Conservation (phyloP, 2,888 invertebrate genomes). For the Folsomia candida region DNA sequence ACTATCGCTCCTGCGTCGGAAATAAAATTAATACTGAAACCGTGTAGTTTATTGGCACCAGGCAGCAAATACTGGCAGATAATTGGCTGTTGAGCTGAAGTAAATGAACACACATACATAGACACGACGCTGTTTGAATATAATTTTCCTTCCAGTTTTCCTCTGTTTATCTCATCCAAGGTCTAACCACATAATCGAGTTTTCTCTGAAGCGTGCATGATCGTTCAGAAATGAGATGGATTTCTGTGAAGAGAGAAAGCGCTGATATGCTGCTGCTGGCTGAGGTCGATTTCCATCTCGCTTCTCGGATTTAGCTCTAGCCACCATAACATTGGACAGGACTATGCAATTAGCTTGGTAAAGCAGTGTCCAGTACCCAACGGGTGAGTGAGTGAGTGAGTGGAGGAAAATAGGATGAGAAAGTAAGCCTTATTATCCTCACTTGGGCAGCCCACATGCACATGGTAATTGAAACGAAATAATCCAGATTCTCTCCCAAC, state of each 20-base stretch:
- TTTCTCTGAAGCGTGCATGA: background rate
- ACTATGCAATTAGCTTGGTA: background rate
- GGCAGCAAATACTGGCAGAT: too few relatives aligned
- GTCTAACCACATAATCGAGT: background rate
- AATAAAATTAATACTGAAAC: too few relatives aligned
- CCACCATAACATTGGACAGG: background rate
- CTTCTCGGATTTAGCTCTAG: too few relatives aligned
- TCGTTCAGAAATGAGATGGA: background rate
- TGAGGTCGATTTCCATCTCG: background rate
- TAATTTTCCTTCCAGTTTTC: background rate
- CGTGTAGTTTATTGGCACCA: too few relatives aligned
- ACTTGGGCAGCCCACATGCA: background rate
- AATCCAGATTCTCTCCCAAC: background rate
- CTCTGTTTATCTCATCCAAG: background rate
- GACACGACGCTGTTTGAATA: too few relatives aligned
- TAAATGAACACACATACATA: too few relatives aligned
- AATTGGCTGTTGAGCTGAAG: too few relatives aligned
- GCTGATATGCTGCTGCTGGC: too few relatives aligned
- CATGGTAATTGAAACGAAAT: slow-evolving; percentile 5
- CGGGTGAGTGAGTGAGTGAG: background rate
- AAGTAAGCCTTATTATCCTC: background rate
- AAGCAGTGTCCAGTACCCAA: background rate
- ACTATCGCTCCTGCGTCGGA: too few relatives aligned
- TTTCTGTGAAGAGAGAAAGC: too few relatives aligned
- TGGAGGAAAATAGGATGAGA: background rate